Evolutionary conservation across 2,113 vertebrate genomes (phyloP).

Genomic region (Pedetes capensis): DNA sequence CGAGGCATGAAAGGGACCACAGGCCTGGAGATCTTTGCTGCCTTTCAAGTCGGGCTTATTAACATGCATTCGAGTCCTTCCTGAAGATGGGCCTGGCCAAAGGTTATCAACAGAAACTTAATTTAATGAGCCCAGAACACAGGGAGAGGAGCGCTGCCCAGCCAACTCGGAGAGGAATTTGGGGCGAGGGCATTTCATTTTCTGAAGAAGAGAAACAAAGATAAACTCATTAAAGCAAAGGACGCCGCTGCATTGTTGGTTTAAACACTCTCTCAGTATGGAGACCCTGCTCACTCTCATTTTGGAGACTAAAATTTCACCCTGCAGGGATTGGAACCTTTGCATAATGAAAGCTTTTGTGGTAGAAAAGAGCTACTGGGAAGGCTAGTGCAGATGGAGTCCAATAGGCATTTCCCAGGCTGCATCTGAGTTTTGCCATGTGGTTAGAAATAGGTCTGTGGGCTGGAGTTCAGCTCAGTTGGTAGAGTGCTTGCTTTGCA

Average conservation of each 20-base stretch:
- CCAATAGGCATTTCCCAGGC: background rate
- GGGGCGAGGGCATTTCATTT: slow-evolving; percentile 60
- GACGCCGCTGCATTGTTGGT: background rate
- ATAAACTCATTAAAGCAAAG: slow-evolving; percentile 69
- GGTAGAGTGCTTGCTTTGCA: too few species aligned
- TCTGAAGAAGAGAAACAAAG: slow-evolving; percentile 69
- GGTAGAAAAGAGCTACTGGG: background rate
- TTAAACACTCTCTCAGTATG: background rate
- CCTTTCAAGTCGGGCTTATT: slow-evolving; percentile 70
- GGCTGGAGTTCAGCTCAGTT: too few species aligned
- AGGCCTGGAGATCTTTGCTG: slow-evolving; percentile 60
- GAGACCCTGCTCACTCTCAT: background rate
- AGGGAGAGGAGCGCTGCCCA: slow-evolving; percentile 25
- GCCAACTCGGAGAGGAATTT: slow-evolving; percentile 44
- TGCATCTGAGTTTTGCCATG: background rate
- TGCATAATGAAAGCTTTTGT: background rate
- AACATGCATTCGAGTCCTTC: slow-evolving; percentile 65
- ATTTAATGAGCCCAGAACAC: slow-evolving; percentile 71
- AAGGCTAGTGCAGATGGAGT: background rate
- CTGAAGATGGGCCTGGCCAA: slow-evolving; percentile 43
- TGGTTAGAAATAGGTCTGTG: background rate
- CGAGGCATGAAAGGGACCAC: slow-evolving; percentile 66
- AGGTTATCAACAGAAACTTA: slow-evolving; percentile 68
- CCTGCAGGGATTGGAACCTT: background rate
- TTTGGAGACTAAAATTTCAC: slow-evolving; percentile 13